Base-by-base conservation (phyloP, 2,797 vertebrate species). In the Coendou prehensilis region DNA sequence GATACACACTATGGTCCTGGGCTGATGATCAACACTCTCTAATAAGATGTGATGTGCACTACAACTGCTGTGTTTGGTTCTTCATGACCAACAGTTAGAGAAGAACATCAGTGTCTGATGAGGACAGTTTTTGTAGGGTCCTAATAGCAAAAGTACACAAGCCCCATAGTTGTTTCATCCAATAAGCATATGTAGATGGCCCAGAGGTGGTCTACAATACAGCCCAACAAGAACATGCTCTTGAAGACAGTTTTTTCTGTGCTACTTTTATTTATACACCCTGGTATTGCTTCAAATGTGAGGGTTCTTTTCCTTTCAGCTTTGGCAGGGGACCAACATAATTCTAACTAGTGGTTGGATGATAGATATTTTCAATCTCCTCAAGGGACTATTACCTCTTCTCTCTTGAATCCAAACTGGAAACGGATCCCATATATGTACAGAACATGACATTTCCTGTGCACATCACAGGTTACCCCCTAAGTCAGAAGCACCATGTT, bases 331-430 rank as follows among this genome's bases (percentile, higher is more conserved):
- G 0, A 86, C 41, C 75, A 75, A 28, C 22, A 30, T 76, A 87
- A 84, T 90, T 92, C 75, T 37, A 56, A 85, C 22, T 45, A 23
- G 82, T 64, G 11, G 30, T 4, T 89, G 30, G 2, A 89, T 93
- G 18, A 23, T 87, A 82, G 22, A 22, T 63, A 67, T 80, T 95
- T 96, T 84, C 92, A 89, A 6, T 22, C 33, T 76, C 45, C 59
- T 67, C 33, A 83, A 45, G 13, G 80, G 41, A 80, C 33, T 78
- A 30, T 15, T 78, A 88, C 23, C 45, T 80, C 47, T 82, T 71
- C 9, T 87, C 64, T 33, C 84, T 73, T 79, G 15, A 86, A 63
- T 95, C 26, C 30, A 93, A 93, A 86, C 41, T 63, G 17, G 28
- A 73, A 97, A 78, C 79, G 10, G 37, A 61, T 92, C 22, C 50